Base-by-base conservation (phyloP, 2,797 vertebrate species). In the Buceros bicornis region DNA sequence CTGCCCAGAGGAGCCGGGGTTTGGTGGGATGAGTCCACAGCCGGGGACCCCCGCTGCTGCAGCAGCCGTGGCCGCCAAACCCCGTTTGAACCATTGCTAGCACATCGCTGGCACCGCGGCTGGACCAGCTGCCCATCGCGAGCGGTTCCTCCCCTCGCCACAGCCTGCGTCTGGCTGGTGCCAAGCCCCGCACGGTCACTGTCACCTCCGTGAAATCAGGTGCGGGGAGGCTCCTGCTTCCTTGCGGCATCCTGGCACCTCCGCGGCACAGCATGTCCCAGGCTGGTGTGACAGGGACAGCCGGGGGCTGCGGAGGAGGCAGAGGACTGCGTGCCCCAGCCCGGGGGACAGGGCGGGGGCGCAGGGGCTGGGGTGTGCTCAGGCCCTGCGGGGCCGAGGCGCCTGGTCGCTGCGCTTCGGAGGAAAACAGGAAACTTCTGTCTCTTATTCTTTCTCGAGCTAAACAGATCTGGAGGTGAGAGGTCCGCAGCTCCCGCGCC, bases 111-210 rank as follows among this genome's bases (percentile, higher is more conserved):
- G 5, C 71, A 47, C 4, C 13, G 67, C 35, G 16, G 14, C 37
- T 61, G 28, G 15, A 18, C 0, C 4, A 43, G 51, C 1, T 18
- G 22, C 56, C 31, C 66, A 16, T 31, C 17, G 53, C 1, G 0
- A 31, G 3, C 13, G 1, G 2, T 70, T 74, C 40, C 57, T 74
- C 42, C 65, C 24, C 45, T 54, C 2, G 0, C 9, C 24, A 31
- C 15, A 47, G 57, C 72, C 57, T 45, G 10, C 31, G 10, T 43
- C 40, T 10, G 29, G 21, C 51, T 45, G 13, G 3, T 12, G 24
- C 77, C 80, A 67, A 35, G 35, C 67, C 43, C 71, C 65, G 4
- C 1, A 0, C 14, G 15, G 40, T 10, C 11, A 1, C 90, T 88
- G 53, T 82, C 86, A 53, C 45, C 57, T 83, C 37, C 11, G 51